Conservation (phyloP, 2,888 invertebrate genomes). For the Stenoptilia bipunctidactyla region DNA sequence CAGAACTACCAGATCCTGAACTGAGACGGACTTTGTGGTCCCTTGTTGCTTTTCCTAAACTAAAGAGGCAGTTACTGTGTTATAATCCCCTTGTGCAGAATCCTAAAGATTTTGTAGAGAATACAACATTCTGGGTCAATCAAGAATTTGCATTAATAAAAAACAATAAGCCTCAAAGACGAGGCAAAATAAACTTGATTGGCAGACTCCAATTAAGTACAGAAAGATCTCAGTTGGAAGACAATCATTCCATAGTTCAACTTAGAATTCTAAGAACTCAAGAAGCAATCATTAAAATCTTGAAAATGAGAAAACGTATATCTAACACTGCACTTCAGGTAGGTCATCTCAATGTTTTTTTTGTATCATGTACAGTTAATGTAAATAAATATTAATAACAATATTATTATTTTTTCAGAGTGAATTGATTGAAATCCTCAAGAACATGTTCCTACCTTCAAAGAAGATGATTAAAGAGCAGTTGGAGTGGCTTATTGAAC, state of each 20-base stretch:
- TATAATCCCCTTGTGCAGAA: conserved; percentile 86
- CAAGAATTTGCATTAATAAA: conserved; percentile 96
- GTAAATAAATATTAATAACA: neutral
- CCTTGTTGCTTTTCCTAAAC: conserved; percentile 94
- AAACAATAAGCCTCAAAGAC: conserved; percentile 93
- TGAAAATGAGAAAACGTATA: conserved; percentile 97
- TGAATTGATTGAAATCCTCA: conserved; percentile 96
- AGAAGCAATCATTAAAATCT: conserved; percentile 98
- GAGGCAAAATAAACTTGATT: conserved; percentile 97
- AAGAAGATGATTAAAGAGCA: conserved; percentile 99
- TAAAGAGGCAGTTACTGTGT: conserved; percentile 90
- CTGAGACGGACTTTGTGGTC: conserved; percentile 96
- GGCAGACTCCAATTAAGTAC: conserved; percentile 95
- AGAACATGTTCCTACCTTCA: conserved; percentile 99
- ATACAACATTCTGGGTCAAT: conserved; percentile 95
- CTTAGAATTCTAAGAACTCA: conserved; percentile 92
- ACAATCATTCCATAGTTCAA: conserved; percentile 98
- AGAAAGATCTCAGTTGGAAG: conserved; percentile 95
- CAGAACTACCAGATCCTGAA: conserved; percentile 96
- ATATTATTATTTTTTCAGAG: conserved; percentile 64
- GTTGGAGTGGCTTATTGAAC: conserved; percentile 99
- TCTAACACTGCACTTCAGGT: conserved; percentile 94
- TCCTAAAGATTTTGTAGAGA: conserved; percentile 94
- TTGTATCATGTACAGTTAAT: neutral
- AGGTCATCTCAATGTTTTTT: conserved; percentile 11